Percentiles rank a stretch among this genome's conserved stretches.
These are phyloP conservation scores for Haliclona indistincta DNA, from an alignment of 37 sponge, comb jelly and placozoan species.

Conservation along the genomic window DNA sequence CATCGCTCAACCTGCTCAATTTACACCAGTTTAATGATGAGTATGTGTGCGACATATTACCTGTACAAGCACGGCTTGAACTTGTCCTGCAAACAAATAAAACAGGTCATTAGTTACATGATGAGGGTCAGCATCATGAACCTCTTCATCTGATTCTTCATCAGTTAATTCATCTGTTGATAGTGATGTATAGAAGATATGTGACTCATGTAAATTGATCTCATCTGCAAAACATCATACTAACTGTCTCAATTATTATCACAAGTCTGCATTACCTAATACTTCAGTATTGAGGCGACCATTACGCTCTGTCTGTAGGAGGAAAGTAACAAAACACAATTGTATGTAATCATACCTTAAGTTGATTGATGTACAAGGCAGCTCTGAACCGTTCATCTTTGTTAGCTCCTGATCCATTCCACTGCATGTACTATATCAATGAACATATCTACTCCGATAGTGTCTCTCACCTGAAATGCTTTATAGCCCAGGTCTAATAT, in stretches of 20 bases:
- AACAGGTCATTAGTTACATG: neutral
- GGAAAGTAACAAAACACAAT: neutral
- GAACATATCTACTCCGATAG: neutral
- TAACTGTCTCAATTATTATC: neutral
- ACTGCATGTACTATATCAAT: slow-evolving; percentile 23
- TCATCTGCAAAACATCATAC: slow-evolving; percentile 40
- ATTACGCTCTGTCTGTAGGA: slow-evolving; percentile 23
- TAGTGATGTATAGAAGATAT: slow-evolving; percentile 61
- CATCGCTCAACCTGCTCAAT: slow-evolving; percentile 75
- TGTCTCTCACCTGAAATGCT: slow-evolving; percentile 56
- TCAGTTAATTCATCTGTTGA: slow-evolving; percentile 21
- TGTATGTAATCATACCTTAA: slow-evolving; percentile 40
- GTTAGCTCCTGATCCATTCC: slow-evolving; percentile 75
- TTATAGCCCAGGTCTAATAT: slow-evolving; percentile 74
- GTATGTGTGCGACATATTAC: no score
- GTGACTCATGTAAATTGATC: slow-evolving; percentile 33
- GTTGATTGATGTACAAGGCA: slow-evolving; percentile 43
- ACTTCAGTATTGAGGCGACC: slow-evolving; percentile 20
- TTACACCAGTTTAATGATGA: no score
- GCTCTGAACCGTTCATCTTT: slow-evolving; percentile 88
- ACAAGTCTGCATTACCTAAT: slow-evolving; percentile 15
- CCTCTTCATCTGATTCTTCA: slow-evolving; percentile 32
- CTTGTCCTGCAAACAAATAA: no score
- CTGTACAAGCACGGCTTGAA: no score
- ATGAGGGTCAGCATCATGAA: neutral